Conservation (phyloP, 2,113 vertebrate species). For the Patagioenas fasciata region DNA sequence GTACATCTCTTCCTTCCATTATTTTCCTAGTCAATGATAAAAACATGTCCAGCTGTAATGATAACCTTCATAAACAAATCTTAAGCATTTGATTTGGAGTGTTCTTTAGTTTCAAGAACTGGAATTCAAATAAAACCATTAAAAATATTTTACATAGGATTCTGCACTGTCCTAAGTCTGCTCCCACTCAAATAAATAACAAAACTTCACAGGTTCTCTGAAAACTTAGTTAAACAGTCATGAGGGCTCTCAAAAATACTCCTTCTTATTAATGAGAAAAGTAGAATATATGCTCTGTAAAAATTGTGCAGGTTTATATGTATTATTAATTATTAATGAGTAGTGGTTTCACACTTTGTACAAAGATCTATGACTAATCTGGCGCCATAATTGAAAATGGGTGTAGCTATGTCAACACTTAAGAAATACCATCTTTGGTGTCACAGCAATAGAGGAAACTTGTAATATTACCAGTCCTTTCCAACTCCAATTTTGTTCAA, state of each 20-base stretch:
- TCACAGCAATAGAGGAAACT: background rate
- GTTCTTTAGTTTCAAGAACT: background rate
- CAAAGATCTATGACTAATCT: background rate
- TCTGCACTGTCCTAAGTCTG: background rate
- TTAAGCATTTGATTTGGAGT: background rate
- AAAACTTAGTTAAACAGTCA: background rate
- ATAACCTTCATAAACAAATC: background rate
- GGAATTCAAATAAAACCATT: background rate
- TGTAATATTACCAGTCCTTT: background rate
- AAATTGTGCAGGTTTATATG: background rate
- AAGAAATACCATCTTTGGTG: background rate
- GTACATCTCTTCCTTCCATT: background rate
- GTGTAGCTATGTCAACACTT: background rate
- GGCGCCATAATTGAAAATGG: constrained; percentile 14
- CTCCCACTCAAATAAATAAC: background rate
- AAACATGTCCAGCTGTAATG: background rate
- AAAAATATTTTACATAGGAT: background rate
- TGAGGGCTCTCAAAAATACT: background rate
- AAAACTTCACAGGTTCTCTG: background rate
- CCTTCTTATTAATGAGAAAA: background rate
- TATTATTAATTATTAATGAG: background rate
- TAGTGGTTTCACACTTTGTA: background rate
- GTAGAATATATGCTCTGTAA: background rate
- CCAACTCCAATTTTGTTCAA: background rate
- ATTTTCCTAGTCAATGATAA: background rate